These are phyloP conservation scores for Adelphocoris suturalis DNA, from an alignment of 2,888 invertebrate species.

Conservation along the genomic window DNA sequence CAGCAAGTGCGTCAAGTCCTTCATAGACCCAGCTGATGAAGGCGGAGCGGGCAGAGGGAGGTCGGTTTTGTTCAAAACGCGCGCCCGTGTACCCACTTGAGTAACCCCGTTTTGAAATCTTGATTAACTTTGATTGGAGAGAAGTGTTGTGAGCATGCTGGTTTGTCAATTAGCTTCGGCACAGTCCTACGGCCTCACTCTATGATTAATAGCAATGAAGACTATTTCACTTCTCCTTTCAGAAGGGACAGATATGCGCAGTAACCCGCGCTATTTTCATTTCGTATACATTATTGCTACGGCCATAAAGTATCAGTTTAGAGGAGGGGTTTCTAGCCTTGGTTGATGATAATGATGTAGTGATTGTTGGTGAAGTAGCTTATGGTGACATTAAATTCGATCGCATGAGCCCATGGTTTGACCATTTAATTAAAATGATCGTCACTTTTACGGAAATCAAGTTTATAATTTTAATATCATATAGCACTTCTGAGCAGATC, in stretches of 20 bases:
- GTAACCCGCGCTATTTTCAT: constrained; percentile 47
- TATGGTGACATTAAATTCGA: too few relatives aligned
- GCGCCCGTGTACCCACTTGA: constrained; percentile 69
- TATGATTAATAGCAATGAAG: constrained; percentile 70
- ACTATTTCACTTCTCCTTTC: constrained; percentile 55
- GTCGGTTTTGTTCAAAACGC: constrained; percentile 60
- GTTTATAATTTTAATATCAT: too few relatives aligned
- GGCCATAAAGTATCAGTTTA: too few relatives aligned
- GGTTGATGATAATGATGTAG: too few relatives aligned
- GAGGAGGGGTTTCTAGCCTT: too few relatives aligned
- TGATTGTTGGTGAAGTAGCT: too few relatives aligned
- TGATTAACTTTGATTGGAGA: constrained; percentile 69
- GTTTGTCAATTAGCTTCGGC: constrained; percentile 68
- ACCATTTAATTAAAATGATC: too few relatives aligned
- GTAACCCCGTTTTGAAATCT: constrained; percentile 58
- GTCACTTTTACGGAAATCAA: too few relatives aligned
- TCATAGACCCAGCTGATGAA: constrained; percentile 4
- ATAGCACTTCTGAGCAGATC: too few relatives aligned
- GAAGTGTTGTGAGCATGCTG: constrained; percentile 69
- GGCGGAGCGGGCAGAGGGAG: not conserved
- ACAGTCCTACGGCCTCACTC: constrained; percentile 50
- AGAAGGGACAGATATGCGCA: constrained; percentile 42
- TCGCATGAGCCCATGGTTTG: too few relatives aligned
- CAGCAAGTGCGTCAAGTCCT: not conserved
- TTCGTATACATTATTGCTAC: not conserved